Evolutionary conservation across 2,113 vertebrate genomes (phyloP).

Genomic region (Clarias magur): DNA sequence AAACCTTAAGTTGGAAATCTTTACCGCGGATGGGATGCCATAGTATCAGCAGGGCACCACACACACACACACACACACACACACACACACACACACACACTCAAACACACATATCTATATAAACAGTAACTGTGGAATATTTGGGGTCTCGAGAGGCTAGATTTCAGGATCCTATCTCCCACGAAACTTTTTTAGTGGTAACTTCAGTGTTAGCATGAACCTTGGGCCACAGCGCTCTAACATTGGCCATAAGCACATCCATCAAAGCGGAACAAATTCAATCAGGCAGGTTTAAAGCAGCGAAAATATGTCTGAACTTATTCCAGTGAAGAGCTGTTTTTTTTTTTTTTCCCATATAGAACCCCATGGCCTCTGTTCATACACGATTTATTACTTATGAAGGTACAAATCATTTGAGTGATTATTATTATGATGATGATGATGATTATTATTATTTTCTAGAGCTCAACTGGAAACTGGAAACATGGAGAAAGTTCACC

Average conservation of each 20-base stretch:
- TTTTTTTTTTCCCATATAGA: background rate
- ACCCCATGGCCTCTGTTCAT: background rate
- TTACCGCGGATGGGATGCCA: no score
- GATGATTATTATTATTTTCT: background rate
- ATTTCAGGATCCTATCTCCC: background rate
- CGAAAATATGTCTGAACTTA: background rate
- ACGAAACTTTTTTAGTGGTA: background rate
- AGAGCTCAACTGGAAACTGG: background rate
- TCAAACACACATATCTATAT: no score
- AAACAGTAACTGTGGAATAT: no score
- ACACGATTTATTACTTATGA: background rate
- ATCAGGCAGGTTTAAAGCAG: background rate
- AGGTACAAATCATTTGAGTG: background rate
- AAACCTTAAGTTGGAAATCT: no score
- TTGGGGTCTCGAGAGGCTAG: background rate
- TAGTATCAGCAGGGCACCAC: no score
- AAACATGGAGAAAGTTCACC: background rate
- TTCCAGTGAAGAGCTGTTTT: background rate
- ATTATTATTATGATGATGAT: background rate
- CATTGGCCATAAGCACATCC: background rate
- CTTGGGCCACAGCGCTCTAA: background rate
- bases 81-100: no score
- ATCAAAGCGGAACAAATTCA: background rate
- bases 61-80: no score
- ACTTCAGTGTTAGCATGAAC: background rate